Evolutionary conservation across 2,797 vertebrate species (phyloP), one percentile per base, ranked within the genome.

Genomic region (Sphenopsis melanotis): DNA sequence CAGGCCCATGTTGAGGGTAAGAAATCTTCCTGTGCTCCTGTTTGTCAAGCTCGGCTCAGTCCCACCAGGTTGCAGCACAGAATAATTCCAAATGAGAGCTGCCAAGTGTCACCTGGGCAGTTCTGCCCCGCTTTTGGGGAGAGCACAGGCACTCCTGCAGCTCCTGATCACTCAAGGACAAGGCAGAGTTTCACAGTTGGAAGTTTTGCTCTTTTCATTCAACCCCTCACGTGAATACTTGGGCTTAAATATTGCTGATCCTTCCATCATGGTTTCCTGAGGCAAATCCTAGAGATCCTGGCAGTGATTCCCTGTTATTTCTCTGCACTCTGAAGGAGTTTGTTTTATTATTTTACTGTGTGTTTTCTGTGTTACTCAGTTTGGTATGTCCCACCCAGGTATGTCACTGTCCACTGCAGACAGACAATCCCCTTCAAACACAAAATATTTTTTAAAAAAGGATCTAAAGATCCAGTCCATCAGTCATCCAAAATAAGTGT

Each of bases 1-100:
- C 98, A 98, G 99, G 97, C 99, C 99, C 93, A 99, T 99, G 98
- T 97, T 99, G 98, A 99, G 99, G 99, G 99, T 99, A 99, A 98
- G 98, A 97, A 97, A 97, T 91, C 95, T 97, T 97, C 97, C 72
- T 95, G 92, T 95, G 90, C 82, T 97, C 83, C 94, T 37, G 82
- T 97, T 93, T 92, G 87, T 95, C 84, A 92, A 91, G 89, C 96
- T 95, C 37, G 8, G 74, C 87, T 91, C 76, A 37, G 93, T 90
- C 94, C 97, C 89, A 21, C 46, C 3, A 85, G 96, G 94, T 78
- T 94, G 87, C 74, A 93, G 94, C 92, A 76, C 93, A 94, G 97
- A 90, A 85, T 95, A 83, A 93, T 94, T 96, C 66, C 44, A 83
- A 91, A 66, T 81, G 83, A 57, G 21, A 16, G 23, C 57, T 91